Evolutionary conservation across 2,797 vertebrate genomes (phyloP), one percentile per base, ranked within the genome.

Genomic region (Echeneis naucrates): DNA sequence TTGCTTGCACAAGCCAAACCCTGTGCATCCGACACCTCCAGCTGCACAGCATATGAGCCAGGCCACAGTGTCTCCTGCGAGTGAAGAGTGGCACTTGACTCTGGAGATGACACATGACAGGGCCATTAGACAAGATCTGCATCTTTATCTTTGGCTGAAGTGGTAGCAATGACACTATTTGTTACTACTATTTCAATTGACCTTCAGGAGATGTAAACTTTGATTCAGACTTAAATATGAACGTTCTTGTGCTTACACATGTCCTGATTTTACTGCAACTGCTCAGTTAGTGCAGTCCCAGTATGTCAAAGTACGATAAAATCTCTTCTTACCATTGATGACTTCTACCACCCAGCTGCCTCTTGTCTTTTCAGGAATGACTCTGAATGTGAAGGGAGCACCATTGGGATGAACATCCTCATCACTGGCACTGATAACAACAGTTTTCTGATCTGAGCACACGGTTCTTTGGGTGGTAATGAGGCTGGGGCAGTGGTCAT

Each of bases 401-500:
- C 90, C 93, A 35, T 97, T 92, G 9, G 94, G 96, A 78, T 79
- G 56, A 1, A 62, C 38, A 32, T 99, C 98, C 50, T 84, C 72
- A 85, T 99, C 97, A 5, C 16, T 13, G 5, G 93, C 97, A 0
- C 94, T 96, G 23, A 97, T 82, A 7, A 93, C 83, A 52, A 98
- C 86, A 0, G 87, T 92, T 4, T 87, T 89, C 12, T 70, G 5
- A 19, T 95, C 57, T 0, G 91, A 86, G 76, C 98, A 99, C 26
- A 96, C 26, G 0, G 13, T 92, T 42, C 69, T 90, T 2, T 81
- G 56, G 1, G 70, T 86, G 60, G 95, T 88, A 14, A 90, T 83
- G 73, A 99, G 87, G 16, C 75, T 80, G 2, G 98, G 98, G 65
- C 97, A 97, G 76, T 98, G 94, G 90, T 98, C 97, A 56, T 99